Conservation (phyloP, 2,888 invertebrate genomes). For the Troilus luridus region DNA sequence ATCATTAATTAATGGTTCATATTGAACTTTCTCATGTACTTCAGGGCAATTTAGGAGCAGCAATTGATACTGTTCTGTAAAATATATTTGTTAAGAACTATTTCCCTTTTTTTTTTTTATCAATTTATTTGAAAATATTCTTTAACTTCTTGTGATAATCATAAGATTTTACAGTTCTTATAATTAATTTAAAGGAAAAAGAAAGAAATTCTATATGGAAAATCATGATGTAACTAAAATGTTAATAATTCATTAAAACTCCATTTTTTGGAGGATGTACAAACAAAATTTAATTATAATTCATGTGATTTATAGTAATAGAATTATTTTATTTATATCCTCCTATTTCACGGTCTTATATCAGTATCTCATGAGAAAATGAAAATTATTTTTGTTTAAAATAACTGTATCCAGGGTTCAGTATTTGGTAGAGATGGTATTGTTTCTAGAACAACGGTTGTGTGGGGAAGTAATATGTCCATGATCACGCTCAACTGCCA, state of each 20-base stretch:
- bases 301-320: slow-evolving; percentile 40
- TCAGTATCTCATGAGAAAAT: not conserved
- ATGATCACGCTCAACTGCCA: too few relatives aligned
- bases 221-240: slow-evolving; percentile 40
- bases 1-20: slow-evolving; percentile 51
- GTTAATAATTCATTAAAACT: slow-evolving; percentile 41
- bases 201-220: slow-evolving; percentile 26
- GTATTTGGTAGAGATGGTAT: too few relatives aligned
- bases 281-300: slow-evolving; percentile 48
- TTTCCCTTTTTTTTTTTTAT: not conserved
- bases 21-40: slow-evolving; percentile 51
- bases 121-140: not conserved
- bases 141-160: slow-evolving; percentile 41
- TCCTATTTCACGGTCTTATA: not conserved
- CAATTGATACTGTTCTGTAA: slow-evolving; percentile 5
- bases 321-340: not conserved
- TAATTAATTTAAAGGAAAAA: slow-evolving; percentile 18
- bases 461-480: too few relatives aligned
- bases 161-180: slow-evolving; percentile 41
- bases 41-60: slow-evolving; percentile 18
- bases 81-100: slow-evolving; percentile 15
- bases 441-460: too few relatives aligned
- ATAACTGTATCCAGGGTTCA: too few relatives aligned
- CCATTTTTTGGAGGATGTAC: slow-evolving; percentile 45
- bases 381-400: not conserved